Evolutionary conservation across 2,113 vertebrate species (phyloP).

Genomic region (Pao palembangensis): DNA sequence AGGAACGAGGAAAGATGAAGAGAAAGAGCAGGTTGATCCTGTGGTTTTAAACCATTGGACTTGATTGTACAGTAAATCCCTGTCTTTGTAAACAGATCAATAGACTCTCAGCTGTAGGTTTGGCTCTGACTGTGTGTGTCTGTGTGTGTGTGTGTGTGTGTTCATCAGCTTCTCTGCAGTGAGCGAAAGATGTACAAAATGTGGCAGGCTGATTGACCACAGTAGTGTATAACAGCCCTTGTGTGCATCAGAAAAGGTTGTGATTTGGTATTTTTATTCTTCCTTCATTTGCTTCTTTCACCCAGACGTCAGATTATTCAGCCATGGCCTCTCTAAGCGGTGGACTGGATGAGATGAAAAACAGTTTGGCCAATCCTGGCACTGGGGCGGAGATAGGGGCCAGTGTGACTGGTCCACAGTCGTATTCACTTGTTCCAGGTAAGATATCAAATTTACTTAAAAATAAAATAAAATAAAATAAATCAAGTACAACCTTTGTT

Average conservation of each 20-base stretch:
- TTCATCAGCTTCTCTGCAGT: no score
- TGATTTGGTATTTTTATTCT: constrained; percentile 20
- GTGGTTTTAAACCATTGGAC: constrained; percentile 67
- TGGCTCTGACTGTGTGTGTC: constrained; percentile 27
- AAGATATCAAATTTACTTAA: constrained; percentile 2
- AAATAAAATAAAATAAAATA: background rate
- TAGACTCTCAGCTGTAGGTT: constrained; percentile 57
- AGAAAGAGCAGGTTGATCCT: constrained; percentile 59
- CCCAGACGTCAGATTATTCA: constrained; percentile 91
- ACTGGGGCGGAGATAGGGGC: constrained; percentile 88
- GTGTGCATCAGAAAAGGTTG: constrained; percentile 7
- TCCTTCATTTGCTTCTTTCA: constrained; percentile 47
- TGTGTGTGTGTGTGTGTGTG: constrained; percentile 27
- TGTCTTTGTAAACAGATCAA: constrained; percentile 74
- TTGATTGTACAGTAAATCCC: constrained; percentile 70
- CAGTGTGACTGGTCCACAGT: constrained; percentile 87
- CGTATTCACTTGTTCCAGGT: constrained; percentile 95
- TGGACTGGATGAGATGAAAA: constrained; percentile 98
- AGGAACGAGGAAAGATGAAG: constrained; percentile 37
- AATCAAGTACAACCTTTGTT: background rate
- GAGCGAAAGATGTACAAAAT: no score
- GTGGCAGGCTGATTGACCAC: background rate
- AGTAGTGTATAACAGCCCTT: constrained; percentile 26
- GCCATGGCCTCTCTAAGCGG: constrained; percentile 92
- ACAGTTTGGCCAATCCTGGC: constrained; percentile 85